Percentiles rank a stretch among this genome's conserved stretches.
phyloP scores from a whole-genome alignment of 1,140 invertebrate species.

The Thalassaphorura encarpata region DNA sequence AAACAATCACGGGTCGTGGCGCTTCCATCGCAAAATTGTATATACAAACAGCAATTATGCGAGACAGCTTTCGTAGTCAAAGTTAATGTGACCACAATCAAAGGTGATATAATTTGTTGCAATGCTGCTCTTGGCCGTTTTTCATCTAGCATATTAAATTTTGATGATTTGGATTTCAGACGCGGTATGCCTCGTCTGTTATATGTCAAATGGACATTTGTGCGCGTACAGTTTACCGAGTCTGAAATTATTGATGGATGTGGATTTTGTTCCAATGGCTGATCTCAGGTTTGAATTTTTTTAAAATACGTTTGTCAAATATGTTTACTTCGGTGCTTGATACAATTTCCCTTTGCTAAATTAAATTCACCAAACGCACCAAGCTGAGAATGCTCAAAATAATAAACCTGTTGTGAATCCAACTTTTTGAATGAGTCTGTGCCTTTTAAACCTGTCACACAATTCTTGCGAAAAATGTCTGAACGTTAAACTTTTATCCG shows the following conservation, averaged over 20 bases:
- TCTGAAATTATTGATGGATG: slow-evolving; percentile 76
- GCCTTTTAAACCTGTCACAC: too few species aligned
- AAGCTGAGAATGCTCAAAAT: too few species aligned
- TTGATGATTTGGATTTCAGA: slow-evolving; percentile 46
- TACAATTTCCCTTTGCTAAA: neutral
- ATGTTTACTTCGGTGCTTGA: neutral
- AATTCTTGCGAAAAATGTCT: too few species aligned
- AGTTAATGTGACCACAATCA: slow-evolving; percentile 83
- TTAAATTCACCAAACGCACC: too few species aligned
- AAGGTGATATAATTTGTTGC: slow-evolving; percentile 51
- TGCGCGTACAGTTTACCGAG: slow-evolving; percentile 86
- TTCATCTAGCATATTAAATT: neutral
- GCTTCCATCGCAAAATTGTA: slow-evolving; percentile 84
- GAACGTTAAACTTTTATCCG: too few species aligned
- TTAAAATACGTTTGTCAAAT: neutral
- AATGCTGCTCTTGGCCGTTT: neutral
- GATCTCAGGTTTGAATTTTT: slow-evolving; percentile 77
- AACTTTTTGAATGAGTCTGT: too few species aligned
- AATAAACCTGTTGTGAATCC: too few species aligned
- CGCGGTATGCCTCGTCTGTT: slow-evolving; percentile 85
- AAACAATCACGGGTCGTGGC: slow-evolving; percentile 90
- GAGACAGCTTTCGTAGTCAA: slow-evolving; percentile 80
- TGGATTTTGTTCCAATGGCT: slow-evolving; percentile 83
- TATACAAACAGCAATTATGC: slow-evolving; percentile 71
- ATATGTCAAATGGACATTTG: slow-evolving; percentile 85